Percentiles rank a stretch among this genome's conserved stretches.
phyloP scores from a whole-genome alignment of 2,797 vertebrate species.

The Tokudaia muenninki region DNA sequence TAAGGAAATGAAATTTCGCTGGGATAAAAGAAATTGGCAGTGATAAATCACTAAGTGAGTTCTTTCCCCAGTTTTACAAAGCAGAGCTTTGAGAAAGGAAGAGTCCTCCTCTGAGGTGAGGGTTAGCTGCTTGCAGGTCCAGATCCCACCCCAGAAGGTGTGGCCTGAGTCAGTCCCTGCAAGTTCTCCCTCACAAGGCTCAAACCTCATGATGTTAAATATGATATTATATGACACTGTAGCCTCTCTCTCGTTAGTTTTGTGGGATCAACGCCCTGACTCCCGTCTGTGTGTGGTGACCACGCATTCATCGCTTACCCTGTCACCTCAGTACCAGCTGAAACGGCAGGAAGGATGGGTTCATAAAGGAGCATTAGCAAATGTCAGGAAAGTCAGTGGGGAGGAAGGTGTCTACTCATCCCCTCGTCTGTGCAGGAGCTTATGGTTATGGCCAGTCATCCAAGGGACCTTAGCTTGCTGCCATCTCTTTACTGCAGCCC shows the following conservation, averaged over 20 bases:
- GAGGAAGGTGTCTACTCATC: neutral
- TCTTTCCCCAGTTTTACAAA: neutral
- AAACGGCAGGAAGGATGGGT: neutral
- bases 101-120: neutral
- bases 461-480: neutral
- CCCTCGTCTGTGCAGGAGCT: neutral
- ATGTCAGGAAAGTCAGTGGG: neutral
- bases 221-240: no score
- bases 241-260: neutral
- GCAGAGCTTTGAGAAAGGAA: neutral
- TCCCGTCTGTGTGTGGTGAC: neutral
- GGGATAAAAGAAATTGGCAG: neutral
- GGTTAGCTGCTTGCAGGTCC: neutral
- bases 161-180: neutral
- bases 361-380: neutral
- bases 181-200: neutral
- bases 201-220: neutral
- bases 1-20: neutral
- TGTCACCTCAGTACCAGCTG: neutral
- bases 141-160: neutral
- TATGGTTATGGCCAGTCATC: neutral
- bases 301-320: neutral
- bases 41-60: neutral
- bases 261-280: neutral
- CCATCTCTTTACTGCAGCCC: neutral